Evolutionary conservation across 2,888 invertebrate genomes (phyloP).

Genomic region (Stenichneumon culpator): DNA sequence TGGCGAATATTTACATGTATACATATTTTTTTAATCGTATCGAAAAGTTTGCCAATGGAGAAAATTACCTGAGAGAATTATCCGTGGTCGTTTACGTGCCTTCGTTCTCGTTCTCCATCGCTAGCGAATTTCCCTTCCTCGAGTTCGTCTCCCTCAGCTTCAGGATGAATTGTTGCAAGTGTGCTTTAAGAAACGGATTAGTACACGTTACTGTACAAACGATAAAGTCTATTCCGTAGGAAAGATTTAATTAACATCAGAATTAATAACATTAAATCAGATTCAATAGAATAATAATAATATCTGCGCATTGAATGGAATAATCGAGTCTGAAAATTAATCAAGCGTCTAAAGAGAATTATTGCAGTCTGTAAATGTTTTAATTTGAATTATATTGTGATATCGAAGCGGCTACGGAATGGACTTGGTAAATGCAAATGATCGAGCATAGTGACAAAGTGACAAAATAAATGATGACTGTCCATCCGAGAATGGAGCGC

Average conservation of each 20-base stretch:
- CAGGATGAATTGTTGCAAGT: not conserved
- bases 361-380: not conserved
- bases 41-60: not conserved
- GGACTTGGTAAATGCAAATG: not conserved
- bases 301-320: no score
- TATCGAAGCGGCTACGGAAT: not conserved
- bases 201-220: not conserved
- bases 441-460: not conserved
- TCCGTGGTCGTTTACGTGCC: not conserved
- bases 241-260: not conserved
- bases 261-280: not conserved
- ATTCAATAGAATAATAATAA: no score
- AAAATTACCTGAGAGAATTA: not conserved
- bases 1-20: not conserved
- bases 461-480: slow-evolving; percentile 17
- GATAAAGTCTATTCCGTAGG: not conserved
- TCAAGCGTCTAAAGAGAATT: not conserved
- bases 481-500: slow-evolving; percentile 25
- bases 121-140: not conserved
- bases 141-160: not conserved
- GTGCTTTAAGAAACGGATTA: not conserved
- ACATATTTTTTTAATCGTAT: not conserved
- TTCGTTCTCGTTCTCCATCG: not conserved
- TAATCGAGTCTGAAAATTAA: not conserved
- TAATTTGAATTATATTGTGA: not conserved